A percentile compares a stretch with the other conserved stretches of the same genome.
These are phyloP conservation scores for Cydia amplana DNA, from an alignment of 1,140 invertebrate species.

Conservation along the genomic window DNA sequence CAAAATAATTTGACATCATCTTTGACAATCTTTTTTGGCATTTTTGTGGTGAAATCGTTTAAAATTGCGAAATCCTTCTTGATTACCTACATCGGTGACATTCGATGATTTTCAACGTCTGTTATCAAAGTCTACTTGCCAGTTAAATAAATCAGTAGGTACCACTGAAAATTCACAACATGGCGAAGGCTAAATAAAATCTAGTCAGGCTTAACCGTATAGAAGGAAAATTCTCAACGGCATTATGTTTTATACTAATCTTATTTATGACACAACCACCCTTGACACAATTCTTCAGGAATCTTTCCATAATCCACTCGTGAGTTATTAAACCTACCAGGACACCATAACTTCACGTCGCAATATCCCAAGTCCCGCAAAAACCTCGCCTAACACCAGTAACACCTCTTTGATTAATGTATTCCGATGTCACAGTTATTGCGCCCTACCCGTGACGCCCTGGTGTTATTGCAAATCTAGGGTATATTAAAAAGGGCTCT, in stretches of 20 bases:
- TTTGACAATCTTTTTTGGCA: too few species aligned
- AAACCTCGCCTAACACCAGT: conserved; percentile 51
- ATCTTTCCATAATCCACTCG: conserved; percentile 34
- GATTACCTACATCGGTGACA: too few species aligned
- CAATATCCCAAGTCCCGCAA: conserved; percentile 63
- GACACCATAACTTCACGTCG: conserved; percentile 65
- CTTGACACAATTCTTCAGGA: neutral
- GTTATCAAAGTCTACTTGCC: too few species aligned
- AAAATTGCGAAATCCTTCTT: neutral
- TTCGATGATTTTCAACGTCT: too few species aligned
- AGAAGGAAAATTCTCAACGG: neutral
- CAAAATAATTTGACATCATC: too few species aligned
- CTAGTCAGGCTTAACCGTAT: too few species aligned
- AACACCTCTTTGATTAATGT: conserved; percentile 67
- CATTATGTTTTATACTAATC: neutral
- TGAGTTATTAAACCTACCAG: conserved; percentile 58
- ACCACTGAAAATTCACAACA: too few species aligned
- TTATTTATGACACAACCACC: neutral
- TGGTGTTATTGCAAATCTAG: conserved; percentile 72
- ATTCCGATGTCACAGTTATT: conserved; percentile 66
- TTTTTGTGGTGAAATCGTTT: too few species aligned
- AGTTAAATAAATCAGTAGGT: too few species aligned
- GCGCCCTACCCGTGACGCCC: conserved; percentile 48
- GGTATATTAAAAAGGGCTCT: conserved; percentile 71
- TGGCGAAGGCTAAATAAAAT: too few species aligned